Evolutionary conservation across 2,888 invertebrate genomes (phyloP).

Genomic region (Pyralis farinalis): DNA sequence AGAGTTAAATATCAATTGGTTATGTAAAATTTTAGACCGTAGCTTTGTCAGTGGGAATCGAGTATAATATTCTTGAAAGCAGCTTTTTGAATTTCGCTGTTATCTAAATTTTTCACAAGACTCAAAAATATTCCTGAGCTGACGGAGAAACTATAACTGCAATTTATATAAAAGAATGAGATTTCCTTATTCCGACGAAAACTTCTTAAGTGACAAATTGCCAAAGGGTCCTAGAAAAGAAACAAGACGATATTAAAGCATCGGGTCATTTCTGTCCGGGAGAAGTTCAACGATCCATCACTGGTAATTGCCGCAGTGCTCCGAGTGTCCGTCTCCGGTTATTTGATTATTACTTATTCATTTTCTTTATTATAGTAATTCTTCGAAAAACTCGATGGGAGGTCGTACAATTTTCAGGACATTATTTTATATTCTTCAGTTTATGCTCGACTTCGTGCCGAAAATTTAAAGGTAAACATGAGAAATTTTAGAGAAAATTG

Average conservation of each 20-base stretch:
- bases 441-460: too few species aligned
- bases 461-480: too few species aligned
- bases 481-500: too few species aligned
- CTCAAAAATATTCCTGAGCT: constrained; percentile 10
- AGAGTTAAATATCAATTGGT: too few species aligned
- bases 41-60: too few species aligned
- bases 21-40: too few species aligned
- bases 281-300: constrained; percentile 68
- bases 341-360: constrained; percentile 57
- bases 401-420: too few species aligned
- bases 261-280: constrained; percentile 51
- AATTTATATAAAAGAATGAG: constrained; percentile 18
- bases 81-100: too few species aligned
- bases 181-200: constrained; percentile 18
- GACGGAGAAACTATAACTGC: constrained; percentile 14
- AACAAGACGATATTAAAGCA: constrained; percentile 64
- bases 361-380: constrained; percentile 24
- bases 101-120: too few species aligned
- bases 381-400: neutral
- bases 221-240: constrained; percentile 46
- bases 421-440: too few species aligned
- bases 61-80: too few species aligned
- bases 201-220: constrained; percentile 50
- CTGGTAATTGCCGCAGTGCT: constrained; percentile 61
- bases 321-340: constrained; percentile 49